Conservation (phyloP, 2,888 invertebrate species). For the Trachelus troglodyta region DNA sequence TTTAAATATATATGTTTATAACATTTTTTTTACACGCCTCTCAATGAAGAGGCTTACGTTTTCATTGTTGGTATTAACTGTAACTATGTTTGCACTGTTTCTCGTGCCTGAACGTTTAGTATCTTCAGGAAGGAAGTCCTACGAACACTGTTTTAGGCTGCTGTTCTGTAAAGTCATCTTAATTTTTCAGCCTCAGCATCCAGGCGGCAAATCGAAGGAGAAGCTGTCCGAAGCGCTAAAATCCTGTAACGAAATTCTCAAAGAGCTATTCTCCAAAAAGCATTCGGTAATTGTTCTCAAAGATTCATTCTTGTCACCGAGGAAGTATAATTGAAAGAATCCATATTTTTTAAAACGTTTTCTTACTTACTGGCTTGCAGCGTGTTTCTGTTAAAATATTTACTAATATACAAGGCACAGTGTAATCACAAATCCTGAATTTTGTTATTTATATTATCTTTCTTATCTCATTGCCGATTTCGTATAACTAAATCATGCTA, state of each 20-base stretch:
- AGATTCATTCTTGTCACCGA: background rate
- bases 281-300: conserved; percentile 77
- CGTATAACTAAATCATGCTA: background rate
- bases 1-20: background rate
- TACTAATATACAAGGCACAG: background rate
- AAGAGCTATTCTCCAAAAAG: conserved; percentile 92
- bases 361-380: no score
- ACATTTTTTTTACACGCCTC: background rate
- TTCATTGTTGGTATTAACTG: no score
- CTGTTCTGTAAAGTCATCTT: background rate
- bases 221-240: conserved; percentile 89
- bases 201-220: conserved; percentile 78
- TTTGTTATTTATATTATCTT: background rate
- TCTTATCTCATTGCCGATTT: background rate
- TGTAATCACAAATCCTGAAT: background rate
- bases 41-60: background rate
- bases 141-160: background rate
- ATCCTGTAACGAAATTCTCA: conserved; percentile 91
- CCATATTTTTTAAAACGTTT: background rate
- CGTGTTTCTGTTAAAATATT: background rate
- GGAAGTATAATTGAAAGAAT: background rate
- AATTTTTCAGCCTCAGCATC: conserved; percentile 69
- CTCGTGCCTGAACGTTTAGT: background rate
- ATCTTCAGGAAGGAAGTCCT: background rate
- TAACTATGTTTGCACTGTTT: background rate